Evolutionary conservation across 2,888 invertebrate genomes (phyloP).

Genomic region (Colletes collaris): DNA sequence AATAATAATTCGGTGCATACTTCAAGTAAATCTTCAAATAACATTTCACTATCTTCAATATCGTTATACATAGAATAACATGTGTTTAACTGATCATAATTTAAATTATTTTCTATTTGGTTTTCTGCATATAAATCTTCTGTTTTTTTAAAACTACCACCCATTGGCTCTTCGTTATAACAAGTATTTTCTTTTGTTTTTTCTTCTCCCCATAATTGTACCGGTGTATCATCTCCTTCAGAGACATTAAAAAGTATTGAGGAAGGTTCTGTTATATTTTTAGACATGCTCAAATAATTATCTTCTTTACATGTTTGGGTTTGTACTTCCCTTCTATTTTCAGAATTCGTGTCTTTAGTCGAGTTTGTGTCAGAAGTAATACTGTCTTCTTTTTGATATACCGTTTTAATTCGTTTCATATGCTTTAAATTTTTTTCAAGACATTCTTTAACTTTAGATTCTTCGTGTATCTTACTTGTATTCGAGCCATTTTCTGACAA

Average conservation of each 20-base stretch:
- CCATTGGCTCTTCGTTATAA: neutral
- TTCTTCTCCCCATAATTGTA: constrained; percentile 19
- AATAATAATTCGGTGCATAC: constrained; percentile 76
- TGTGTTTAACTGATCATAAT: constrained; percentile 30
- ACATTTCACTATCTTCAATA: constrained; percentile 47
- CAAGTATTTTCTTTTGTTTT: constrained; percentile 1
- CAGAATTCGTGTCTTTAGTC: neutral
- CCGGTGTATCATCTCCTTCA: constrained; percentile 14
- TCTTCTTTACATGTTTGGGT: constrained; percentile 6
- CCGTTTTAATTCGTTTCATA: neutral
- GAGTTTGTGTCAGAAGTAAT: neutral
- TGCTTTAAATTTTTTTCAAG: constrained; percentile 8
- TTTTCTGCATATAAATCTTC: constrained; percentile 33
- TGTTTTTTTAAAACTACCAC: constrained; percentile 18
- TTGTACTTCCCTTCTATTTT: constrained; percentile 4
- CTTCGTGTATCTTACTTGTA: neutral
- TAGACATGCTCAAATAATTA: neutral
- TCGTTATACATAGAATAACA: constrained; percentile 26
- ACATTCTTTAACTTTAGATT: constrained; percentile 1
- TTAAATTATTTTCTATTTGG: constrained; percentile 20
- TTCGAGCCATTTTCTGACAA: constrained; percentile 9
- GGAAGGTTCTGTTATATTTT: constrained; percentile 11
- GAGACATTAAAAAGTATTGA: constrained; percentile 16
- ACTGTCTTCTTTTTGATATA: neutral
- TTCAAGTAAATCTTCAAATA: constrained; percentile 80